A percentile compares a stretch with the other conserved stretches of the same genome.
Evolutionary conservation across 37 sponge, comb jelly and placozoan genomes (phyloP).

Genomic region (Tethya wilhelma): DNA sequence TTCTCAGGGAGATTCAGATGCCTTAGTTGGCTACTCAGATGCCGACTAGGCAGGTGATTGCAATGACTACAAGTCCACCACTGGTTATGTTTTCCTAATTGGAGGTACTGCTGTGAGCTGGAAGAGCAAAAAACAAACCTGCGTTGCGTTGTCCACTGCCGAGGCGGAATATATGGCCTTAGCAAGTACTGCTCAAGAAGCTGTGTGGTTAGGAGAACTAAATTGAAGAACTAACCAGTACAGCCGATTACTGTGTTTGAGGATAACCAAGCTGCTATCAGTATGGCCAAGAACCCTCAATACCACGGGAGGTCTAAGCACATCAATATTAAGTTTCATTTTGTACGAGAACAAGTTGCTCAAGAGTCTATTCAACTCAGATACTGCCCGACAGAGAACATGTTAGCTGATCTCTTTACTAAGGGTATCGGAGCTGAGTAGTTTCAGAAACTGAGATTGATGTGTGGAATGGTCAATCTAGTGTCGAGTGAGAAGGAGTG

Average conservation of each 20-base stretch:
- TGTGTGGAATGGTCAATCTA: slow-evolving; percentile 26
- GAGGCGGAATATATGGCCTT: slow-evolving; percentile 48
- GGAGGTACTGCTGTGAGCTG: slow-evolving; percentile 35
- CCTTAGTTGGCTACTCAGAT: slow-evolving; percentile 30
- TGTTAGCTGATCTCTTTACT: slow-evolving; percentile 33
- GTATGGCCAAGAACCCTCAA: slow-evolving; percentile 38
- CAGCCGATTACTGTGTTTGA: slow-evolving; percentile 2
- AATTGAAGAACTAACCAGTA: background rate
- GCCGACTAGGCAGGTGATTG: slow-evolving; percentile 44
- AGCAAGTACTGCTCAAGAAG: slow-evolving; percentile 38
- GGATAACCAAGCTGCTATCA: slow-evolving; percentile 50
- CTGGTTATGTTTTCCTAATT: slow-evolving; percentile 39
- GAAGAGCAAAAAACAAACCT: slow-evolving; percentile 28
- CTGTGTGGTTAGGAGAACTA: slow-evolving; percentile 35
- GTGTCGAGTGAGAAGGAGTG: slow-evolving; percentile 40
- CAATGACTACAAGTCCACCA: slow-evolving; percentile 34
- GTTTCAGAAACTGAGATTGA: slow-evolving; percentile 3
- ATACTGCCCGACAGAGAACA: slow-evolving; percentile 33
- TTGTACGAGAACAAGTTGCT: slow-evolving; percentile 25
- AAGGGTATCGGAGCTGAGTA: slow-evolving; percentile 7
- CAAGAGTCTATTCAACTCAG: background rate
- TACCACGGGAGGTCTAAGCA: slow-evolving; percentile 37
- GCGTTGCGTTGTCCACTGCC: too few species aligned
- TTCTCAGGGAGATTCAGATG: background rate
- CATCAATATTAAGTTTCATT: slow-evolving; percentile 41